Evolutionary conservation across 1,140 invertebrate genomes (phyloP).

Genomic region (Physella acuta): DNA sequence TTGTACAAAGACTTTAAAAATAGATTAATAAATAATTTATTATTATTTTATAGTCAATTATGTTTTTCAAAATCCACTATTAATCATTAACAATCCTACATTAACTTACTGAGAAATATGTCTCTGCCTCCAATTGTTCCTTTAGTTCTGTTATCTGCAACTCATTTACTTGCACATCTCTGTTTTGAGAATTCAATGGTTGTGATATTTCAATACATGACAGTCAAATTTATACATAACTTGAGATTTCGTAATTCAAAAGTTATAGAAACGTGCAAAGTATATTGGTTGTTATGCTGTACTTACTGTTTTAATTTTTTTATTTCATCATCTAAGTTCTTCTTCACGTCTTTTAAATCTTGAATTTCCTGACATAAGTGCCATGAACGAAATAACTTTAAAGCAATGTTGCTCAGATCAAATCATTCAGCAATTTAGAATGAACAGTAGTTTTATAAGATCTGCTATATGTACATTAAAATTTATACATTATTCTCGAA

Average conservation of each 20-base stretch:
- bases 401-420: no score
- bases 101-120: constrained; percentile 73
- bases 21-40: neutral
- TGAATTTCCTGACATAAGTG: constrained; percentile 67
- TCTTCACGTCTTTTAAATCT: constrained; percentile 72
- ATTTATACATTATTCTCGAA: no score
- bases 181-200: no score
- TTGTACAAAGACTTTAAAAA: constrained; percentile 82
- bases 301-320: constrained; percentile 73
- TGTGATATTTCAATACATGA: no score
- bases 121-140: constrained; percentile 89
- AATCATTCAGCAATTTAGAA: no score
- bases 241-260: no score
- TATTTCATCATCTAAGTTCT: constrained; percentile 77
- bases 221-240: no score
- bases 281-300: neutral
- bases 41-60: no score
- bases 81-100: no score
- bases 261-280: constrained; percentile 1
- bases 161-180: constrained; percentile 66
- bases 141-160: constrained; percentile 89
- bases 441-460: no score
- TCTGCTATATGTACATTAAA: no score
- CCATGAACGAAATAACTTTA: no score
- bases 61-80: neutral